These are phyloP conservation scores for Geopemphigus sp. DNA, from an alignment of 1,140 invertebrate genomes.

Conservation along the genomic window DNA sequence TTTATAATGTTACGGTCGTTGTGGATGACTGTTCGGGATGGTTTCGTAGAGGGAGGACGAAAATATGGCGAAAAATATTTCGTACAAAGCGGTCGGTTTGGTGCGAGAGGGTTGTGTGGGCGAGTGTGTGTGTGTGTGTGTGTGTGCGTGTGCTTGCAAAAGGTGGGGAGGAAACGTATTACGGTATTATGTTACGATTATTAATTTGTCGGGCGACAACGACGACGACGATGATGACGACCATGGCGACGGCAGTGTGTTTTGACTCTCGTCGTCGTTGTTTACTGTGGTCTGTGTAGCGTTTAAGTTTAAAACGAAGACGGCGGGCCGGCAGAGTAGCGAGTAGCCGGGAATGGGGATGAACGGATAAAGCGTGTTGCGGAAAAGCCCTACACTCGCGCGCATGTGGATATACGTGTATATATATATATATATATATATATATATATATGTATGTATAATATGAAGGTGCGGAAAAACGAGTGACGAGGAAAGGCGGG, in stretches of 20 bases:
- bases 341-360: no score
- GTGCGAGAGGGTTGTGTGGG: no score
- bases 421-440: neutral
- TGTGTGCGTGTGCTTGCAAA: no score
- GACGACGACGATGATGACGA: no score
- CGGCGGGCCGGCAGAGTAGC: no score
- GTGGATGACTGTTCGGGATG: neutral
- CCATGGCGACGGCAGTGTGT: no score
- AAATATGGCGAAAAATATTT: neutral
- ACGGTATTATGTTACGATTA: neutral
- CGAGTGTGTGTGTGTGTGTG: no score
- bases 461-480: no score
- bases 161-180: neutral
- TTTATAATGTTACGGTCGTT: no score
- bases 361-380: no score
- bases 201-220: neutral
- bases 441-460: neutral
- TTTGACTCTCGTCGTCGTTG: neutral
- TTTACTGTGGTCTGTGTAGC: neutral
- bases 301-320: slow-evolving; percentile 8
- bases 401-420: no score
- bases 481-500: neutral
- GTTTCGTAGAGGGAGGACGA: neutral
- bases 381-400: no score
- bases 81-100: neutral